Percentiles rank a stretch among this genome's conserved stretches.
Evolutionary conservation across 2,797 vertebrate species (phyloP).

Genomic region (Onychomys leucogaster): DNA sequence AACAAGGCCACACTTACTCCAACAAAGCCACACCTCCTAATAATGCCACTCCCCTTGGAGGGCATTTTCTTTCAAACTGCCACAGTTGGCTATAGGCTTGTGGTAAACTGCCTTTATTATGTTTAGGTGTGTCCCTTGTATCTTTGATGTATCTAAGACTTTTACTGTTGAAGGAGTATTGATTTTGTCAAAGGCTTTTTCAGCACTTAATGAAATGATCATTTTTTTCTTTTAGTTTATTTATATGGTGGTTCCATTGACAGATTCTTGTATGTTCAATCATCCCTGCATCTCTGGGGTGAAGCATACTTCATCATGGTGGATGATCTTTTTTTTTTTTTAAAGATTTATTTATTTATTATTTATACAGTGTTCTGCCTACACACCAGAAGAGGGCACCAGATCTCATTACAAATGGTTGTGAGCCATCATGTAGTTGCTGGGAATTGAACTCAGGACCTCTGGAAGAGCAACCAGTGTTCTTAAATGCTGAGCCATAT

Average conservation of each 20-base stretch:
- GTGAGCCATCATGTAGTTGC: too few species aligned
- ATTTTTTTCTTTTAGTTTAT: background rate
- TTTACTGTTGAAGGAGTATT: background rate
- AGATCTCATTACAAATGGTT: too few species aligned
- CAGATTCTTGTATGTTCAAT: background rate
- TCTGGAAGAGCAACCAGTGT: too few species aligned
- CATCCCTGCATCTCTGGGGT: background rate
- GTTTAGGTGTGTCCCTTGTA: background rate
- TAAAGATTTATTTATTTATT: too few species aligned
- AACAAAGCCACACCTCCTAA: background rate
- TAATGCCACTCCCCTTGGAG: background rate
- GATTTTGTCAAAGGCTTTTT: background rate
- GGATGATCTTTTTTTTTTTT: background rate
- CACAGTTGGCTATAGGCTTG: background rate
- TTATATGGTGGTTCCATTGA: background rate
- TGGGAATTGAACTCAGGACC: too few species aligned
- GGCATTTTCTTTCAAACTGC: background rate
- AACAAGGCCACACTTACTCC: background rate
- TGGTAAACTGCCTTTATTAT: background rate
- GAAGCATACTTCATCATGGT: background rate
- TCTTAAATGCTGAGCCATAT: too few species aligned
- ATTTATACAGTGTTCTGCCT: too few species aligned
- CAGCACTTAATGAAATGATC: background rate
- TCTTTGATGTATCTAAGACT: background rate
- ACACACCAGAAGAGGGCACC: too few species aligned